Base-by-base conservation (phyloP, 1,140 invertebrate genomes). In the Stegodyphus dumicola region DNA sequence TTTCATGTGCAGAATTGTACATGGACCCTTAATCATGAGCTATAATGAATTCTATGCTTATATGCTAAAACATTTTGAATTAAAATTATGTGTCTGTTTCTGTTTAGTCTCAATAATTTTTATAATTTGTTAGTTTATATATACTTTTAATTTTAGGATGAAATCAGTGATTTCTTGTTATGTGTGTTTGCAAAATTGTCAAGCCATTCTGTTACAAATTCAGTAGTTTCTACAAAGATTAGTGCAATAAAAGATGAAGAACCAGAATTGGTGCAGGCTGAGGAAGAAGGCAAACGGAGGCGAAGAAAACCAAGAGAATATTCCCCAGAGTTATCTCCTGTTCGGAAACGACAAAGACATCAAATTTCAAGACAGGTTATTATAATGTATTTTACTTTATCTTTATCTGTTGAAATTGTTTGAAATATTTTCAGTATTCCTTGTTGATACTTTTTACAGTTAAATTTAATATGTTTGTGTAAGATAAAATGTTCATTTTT, bases 91-190 rank as follows among this genome's bases (percentile, higher is more conserved):
- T 56, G 2, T 60, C 56, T 10, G 15, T 60, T 1, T 10, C 15
- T 60, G 9, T 10, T 10, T 10, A 15, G 56, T 60, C 56, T 60
- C 9, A 10, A 15, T 60, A 2, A 10, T 60, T 67, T n/a, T 67
- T 18, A 4, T 67, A 67, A n/a, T 17, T 67, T 5, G 0, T 67
- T 67, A 2, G 11, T 67, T 67, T 67, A 67, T 18, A 15, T 67
- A 6, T n/a, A 67, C 17, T 7, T 17, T 86, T 67, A 33, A 70
- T 69, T 71, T 56, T n/a, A 86, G 85, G 77, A 86, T 76, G 85
- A 86, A 86, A 65, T 86, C 33, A 73, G 60, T 69, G 85, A 86
- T 33, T 86, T 80, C 15, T 49, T 86, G 64, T 60, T 54, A 17
- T 56, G 60, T 5, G 64, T 86, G 52, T 73, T 86, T 52, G 60